Evolutionary conservation across 1,140 invertebrate genomes (phyloP), one percentile per base, ranked within the genome.

Genomic region (Papilio aristodemus): DNA sequence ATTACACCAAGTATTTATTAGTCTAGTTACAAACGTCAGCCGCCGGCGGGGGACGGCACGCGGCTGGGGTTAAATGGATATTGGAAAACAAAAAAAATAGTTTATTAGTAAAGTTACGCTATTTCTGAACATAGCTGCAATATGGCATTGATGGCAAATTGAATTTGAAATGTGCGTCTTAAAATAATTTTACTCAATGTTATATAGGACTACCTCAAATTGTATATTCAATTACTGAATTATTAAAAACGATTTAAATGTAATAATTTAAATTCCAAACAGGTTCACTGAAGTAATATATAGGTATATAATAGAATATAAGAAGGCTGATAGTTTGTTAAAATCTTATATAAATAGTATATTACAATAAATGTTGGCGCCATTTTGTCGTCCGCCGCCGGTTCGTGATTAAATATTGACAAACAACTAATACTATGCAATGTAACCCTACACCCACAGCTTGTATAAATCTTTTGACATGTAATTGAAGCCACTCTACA

Each of bases 391-490:
- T 62, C 50, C 41, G 43, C 50, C 59, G 69, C 38, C 62, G 54
- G 27, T 50, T 38, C 69, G 68, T 58, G 68, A 63, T 50, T 64
- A 73, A 74, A 78, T 64, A 71, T 68, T 71, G 72, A 79, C 79
- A 70, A 59, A 68, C 57, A 74, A 63, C 77, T 79, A 86, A 75
- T 58, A 39, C 74, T 80, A 86, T 76, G 76, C 81, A 71, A 74
- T 78, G 54, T 75, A 81, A 80, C 82, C n/a, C n/a, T 90, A 87
- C 86, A 84, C 73, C 83, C 74, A 84, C 80, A 87, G 82, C 83
- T 83, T 79, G 81, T 84, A 89, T 80, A 83, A 85, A 85, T 54
- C 76, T 73, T 84, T 81, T 87, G 78, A 87, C 79, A 86, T 83
- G 78, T 83, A 74, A 80, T 81, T 81, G 80, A 86, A 83, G 88